Percentiles rank a stretch among this genome's conserved stretches.
Evolutionary conservation across 1,140 invertebrate species (phyloP).

Genomic region (Heliconius congener): DNA sequence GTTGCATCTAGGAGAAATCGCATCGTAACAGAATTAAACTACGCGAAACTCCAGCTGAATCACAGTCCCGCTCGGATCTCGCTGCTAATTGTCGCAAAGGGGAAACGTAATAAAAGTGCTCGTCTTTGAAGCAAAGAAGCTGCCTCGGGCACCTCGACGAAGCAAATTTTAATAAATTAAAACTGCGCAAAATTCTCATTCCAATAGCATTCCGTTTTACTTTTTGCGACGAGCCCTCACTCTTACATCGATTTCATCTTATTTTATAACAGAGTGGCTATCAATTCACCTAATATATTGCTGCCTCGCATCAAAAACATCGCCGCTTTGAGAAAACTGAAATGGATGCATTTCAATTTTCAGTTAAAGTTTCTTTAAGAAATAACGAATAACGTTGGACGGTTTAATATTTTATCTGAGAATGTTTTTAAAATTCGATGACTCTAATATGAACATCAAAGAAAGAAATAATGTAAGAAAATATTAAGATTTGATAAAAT

Average conservation of each 20-base stretch:
- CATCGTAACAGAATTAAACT: conserved; percentile 70
- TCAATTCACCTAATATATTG: conserved; percentile 56
- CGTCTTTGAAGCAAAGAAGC: conserved; percentile 76
- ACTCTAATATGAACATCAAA: neutral
- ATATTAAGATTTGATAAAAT: neutral
- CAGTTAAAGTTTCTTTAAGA: conserved; percentile 9
- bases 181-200: conserved; percentile 78
- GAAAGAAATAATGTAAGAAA: neutral
- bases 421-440: conserved; percentile 4
- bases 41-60: conserved; percentile 67
- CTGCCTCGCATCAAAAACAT: conserved; percentile 49
- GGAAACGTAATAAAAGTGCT: conserved; percentile 77
- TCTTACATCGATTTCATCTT: conserved; percentile 66
- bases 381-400: neutral
- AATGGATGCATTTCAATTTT: conserved; percentile 11
- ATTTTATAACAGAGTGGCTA: conserved; percentile 57
- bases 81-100: conserved; percentile 74
- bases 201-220: conserved; percentile 72
- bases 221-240: conserved; percentile 55
- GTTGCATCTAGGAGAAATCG: conserved; percentile 67
- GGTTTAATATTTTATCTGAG: conserved; percentile 2
- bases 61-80: conserved; percentile 58
- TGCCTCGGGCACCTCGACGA: conserved; percentile 59
- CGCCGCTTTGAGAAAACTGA: conserved; percentile 24
- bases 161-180: conserved; percentile 80